These are phyloP conservation scores for Hypanus sabinus DNA, from an alignment of 2,113 vertebrate genomes.

Conservation along the genomic window DNA sequence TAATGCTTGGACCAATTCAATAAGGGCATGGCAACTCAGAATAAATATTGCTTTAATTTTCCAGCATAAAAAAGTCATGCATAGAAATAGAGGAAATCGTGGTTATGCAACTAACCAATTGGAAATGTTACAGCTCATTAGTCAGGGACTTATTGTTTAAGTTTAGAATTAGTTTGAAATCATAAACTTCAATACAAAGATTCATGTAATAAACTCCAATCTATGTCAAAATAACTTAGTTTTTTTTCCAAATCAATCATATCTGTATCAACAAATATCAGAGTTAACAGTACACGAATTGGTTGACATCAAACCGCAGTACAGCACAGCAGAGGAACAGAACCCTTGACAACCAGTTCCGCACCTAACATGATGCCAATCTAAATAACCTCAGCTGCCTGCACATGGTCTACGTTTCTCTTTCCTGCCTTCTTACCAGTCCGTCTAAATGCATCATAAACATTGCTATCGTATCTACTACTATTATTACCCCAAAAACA, in stretches of 20 bases:
- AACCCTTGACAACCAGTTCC: too few relatives aligned
- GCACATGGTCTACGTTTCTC: too few relatives aligned
- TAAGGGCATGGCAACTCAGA: background rate
- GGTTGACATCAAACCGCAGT: background rate
- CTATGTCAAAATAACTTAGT: background rate
- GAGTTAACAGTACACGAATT: background rate
- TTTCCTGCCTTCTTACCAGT: too few relatives aligned
- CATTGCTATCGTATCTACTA: too few relatives aligned
- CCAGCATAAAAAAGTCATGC: background rate
- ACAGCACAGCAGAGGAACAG: too few relatives aligned
- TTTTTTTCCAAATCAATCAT: background rate
- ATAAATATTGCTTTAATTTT: background rate
- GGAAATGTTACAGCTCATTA: background rate
- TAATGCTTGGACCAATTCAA: background rate
- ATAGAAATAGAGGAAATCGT: background rate
- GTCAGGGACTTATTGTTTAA: background rate
- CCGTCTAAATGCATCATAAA: too few relatives aligned
- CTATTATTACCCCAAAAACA: too few relatives aligned
- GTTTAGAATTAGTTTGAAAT: background rate
- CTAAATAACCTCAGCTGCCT: too few relatives aligned
- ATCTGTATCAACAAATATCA: background rate
- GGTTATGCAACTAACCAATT: background rate
- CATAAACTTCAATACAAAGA: too few relatives aligned
- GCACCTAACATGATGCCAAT: too few relatives aligned
- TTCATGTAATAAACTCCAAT: background rate